These are phyloP conservation scores for Gobio gobio DNA, from an alignment of 2,113 vertebrate genomes.

Conservation along the genomic window DNA sequence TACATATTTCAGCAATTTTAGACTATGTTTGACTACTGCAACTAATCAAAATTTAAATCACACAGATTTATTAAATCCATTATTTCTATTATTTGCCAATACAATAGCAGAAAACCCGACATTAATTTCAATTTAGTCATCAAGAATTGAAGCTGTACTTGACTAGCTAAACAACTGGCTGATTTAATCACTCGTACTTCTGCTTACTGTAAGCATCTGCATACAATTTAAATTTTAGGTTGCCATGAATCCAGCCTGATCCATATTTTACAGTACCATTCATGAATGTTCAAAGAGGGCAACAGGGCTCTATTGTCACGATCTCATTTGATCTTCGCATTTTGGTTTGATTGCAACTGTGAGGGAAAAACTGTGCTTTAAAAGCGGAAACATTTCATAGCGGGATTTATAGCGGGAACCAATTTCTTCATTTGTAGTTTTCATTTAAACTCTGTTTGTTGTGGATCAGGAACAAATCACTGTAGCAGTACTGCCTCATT, in stretches of 20 bases:
- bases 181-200: neutral
- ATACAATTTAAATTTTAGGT: neutral
- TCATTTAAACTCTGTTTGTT: constrained; percentile 15
- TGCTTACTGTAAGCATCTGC: neutral
- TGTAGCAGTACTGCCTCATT: neutral
- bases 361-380: neutral
- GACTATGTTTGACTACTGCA: neutral
- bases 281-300: neutral
- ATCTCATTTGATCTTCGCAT: neutral
- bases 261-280: neutral
- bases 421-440: neutral
- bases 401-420: too few relatives aligned
- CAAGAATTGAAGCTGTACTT: neutral
- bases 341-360: neutral
- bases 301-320: neutral
- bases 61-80: neutral
- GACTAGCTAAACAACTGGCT: neutral
- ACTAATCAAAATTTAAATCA: neutral
- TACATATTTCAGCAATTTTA: neutral
- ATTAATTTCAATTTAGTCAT: neutral
- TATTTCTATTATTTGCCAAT: neutral
- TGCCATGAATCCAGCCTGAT: constrained; percentile 1
- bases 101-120: neutral
- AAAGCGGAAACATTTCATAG: neutral
- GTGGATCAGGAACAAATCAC: neutral